These are phyloP conservation scores for Nephrotoma flavescens DNA, from an alignment of 2,888 invertebrate genomes.

Conservation along the genomic window DNA sequence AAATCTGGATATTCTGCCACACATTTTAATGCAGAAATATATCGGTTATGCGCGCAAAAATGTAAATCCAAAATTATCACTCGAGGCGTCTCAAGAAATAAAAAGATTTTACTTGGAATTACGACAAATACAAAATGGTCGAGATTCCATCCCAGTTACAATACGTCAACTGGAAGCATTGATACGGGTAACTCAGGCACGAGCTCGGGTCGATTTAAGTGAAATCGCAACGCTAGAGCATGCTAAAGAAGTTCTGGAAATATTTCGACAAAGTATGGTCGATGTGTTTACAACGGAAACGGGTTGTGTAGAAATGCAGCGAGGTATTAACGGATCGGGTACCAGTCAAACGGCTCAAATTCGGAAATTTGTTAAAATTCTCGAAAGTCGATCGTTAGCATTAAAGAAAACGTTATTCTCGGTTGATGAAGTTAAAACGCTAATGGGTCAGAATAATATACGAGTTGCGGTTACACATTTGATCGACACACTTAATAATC, in stretches of 20 bases:
- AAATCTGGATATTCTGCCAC: slow-evolving; percentile 55
- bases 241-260: slow-evolving; percentile 72
- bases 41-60: slow-evolving; percentile 75
- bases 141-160: slow-evolving; percentile 66
- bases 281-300: slow-evolving; percentile 62
- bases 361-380: slow-evolving; percentile 52
- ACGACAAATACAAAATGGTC: slow-evolving; percentile 47
- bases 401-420: slow-evolving; percentile 58
- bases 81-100: slow-evolving; percentile 53
- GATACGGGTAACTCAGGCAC: slow-evolving; percentile 70
- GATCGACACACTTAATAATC: slow-evolving; percentile 64
- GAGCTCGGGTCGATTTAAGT: slow-evolving; percentile 75
- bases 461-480: slow-evolving; percentile 49
- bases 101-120: slow-evolving; percentile 71
- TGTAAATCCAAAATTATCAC: slow-evolving; percentile 62
- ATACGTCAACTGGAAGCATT: slow-evolving; percentile 79
- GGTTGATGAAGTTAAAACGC: slow-evolving; percentile 56
- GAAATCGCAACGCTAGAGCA: slow-evolving; percentile 65
- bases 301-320: slow-evolving; percentile 33
- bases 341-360: slow-evolving; percentile 54
- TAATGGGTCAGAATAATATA: slow-evolving; percentile 51
- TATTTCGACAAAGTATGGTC: slow-evolving; percentile 64
- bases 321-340: slow-evolving; percentile 58
- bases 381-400: slow-evolving; percentile 50
- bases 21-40: slow-evolving; percentile 69